Percentiles rank a stretch among this genome's conserved stretches.
Evolutionary conservation across 2,113 vertebrate species (phyloP).

Genomic region (Xerus inauris): DNA sequence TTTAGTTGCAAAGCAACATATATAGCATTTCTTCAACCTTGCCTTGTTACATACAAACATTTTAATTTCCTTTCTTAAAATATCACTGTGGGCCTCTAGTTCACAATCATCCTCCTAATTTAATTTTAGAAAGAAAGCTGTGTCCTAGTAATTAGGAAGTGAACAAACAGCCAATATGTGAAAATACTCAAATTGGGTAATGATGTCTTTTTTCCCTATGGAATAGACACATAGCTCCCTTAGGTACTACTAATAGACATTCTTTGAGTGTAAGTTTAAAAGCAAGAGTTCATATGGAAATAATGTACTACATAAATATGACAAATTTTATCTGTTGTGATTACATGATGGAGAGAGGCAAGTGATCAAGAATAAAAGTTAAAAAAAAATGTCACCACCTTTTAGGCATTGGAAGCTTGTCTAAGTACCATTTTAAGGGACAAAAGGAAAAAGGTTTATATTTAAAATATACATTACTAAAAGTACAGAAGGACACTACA

Average conservation of each 20-base stretch:
- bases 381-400: background rate
- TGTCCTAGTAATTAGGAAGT: constrained; percentile 47
- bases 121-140: constrained; percentile 56
- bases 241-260: constrained; percentile 29
- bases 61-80: constrained; percentile 57
- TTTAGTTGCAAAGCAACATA: constrained; percentile 50
- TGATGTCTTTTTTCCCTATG: constrained; percentile 30
- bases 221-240: background rate
- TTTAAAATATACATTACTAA: constrained; percentile 73
- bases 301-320: background rate
- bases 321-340: background rate
- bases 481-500: constrained; percentile 64
- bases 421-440: constrained; percentile 46
- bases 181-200: background rate
- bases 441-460: constrained; percentile 56
- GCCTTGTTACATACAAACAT: constrained; percentile 34
- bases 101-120: constrained; percentile 49
- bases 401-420: constrained; percentile 49
- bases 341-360: background rate
- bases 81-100: background rate
- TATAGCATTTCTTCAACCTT: constrained; percentile 30
- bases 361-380: constrained; percentile 36
- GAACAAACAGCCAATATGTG: constrained; percentile 7
- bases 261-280: constrained; percentile 47
- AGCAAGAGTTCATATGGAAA: constrained; percentile 19